Conservation (phyloP, 2,888 invertebrate genomes). For the Automeris io region DNA sequence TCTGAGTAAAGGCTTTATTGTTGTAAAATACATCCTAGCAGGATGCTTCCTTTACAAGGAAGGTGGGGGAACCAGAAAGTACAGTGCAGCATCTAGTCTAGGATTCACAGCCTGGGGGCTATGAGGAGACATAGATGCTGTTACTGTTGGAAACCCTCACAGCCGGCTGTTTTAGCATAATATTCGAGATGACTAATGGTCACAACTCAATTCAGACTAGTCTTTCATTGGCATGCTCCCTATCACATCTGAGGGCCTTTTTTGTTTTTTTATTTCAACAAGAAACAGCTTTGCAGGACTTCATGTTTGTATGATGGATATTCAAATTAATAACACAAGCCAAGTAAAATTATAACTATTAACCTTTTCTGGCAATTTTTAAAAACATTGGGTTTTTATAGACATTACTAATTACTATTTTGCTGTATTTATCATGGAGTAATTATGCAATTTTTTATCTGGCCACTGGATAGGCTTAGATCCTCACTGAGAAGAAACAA, state of each 20-base stretch:
- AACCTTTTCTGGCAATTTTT: too few species aligned
- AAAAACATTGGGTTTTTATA: too few species aligned
- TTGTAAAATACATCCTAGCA: constrained; percentile 79
- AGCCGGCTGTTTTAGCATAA: constrained; percentile 85
- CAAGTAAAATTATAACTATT: too few species aligned
- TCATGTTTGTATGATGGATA: too few species aligned
- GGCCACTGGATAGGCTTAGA: too few species aligned
- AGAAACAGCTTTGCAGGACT: too few species aligned
- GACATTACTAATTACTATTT: too few species aligned
- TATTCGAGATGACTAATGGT: constrained; percentile 81
- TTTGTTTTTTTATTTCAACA: neutral
- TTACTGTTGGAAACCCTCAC: constrained; percentile 82
- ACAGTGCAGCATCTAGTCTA: constrained; percentile 63
- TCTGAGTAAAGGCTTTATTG: constrained; percentile 83
- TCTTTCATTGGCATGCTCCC: constrained; percentile 82
- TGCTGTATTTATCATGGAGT: too few species aligned
- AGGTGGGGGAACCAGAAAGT: constrained; percentile 86
- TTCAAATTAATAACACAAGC: too few species aligned
- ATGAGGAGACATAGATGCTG: constrained; percentile 61
- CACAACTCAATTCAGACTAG: constrained; percentile 93
- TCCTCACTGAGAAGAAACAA: too few species aligned
- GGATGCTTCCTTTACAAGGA: constrained; percentile 81
- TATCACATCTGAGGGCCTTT: constrained; percentile 57
- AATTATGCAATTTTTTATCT: too few species aligned
- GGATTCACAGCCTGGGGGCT: constrained; percentile 68